These are phyloP conservation scores for Trachelus iudaicus DNA, from an alignment of 2,888 invertebrate genomes.

Conservation along the genomic window DNA sequence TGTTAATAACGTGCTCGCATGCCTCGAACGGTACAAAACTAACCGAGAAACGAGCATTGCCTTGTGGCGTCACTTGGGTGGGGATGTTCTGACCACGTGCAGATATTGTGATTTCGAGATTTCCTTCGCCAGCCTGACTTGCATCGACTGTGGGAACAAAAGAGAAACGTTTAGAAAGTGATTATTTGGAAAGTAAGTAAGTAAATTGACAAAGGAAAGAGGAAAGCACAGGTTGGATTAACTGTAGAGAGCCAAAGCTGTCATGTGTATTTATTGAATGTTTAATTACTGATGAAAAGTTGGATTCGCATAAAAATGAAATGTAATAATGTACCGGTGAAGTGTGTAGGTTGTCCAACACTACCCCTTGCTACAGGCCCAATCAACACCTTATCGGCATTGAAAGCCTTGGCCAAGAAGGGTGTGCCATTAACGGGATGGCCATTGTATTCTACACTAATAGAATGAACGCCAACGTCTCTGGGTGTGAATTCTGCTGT, in stretches of 20 bases:
- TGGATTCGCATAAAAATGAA: background rate
- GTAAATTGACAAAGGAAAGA: background rate
- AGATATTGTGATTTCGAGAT: slow-evolving; percentile 95
- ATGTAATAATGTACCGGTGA: slow-evolving; percentile 70
- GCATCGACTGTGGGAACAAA: slow-evolving; percentile 79
- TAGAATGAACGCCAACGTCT: slow-evolving; percentile 92
- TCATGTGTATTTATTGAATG: background rate
- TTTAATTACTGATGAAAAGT: background rate
- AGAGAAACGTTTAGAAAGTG: background rate
- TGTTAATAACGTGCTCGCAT: slow-evolving; percentile 94
- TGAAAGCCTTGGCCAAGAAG: slow-evolving; percentile 92
- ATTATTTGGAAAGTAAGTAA: background rate
- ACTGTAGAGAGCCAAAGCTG: background rate
- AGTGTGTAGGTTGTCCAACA: slow-evolving; percentile 92
- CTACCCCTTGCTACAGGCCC: slow-evolving; percentile 83
- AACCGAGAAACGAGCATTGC: slow-evolving; percentile 91
- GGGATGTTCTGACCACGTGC: slow-evolving; percentile 94
- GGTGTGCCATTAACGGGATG: slow-evolving; percentile 90
- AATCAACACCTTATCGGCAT: slow-evolving; percentile 88
- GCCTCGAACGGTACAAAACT: slow-evolving; percentile 96
- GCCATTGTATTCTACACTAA: slow-evolving; percentile 91
- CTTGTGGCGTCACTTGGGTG: slow-evolving; percentile 94
- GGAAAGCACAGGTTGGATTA: background rate
- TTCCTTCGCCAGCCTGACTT: slow-evolving; percentile 96
- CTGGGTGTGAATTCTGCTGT: slow-evolving; percentile 92